Evolutionary conservation across 2,888 invertebrate species (phyloP).

Genomic region (Deilephila elpenor): DNA sequence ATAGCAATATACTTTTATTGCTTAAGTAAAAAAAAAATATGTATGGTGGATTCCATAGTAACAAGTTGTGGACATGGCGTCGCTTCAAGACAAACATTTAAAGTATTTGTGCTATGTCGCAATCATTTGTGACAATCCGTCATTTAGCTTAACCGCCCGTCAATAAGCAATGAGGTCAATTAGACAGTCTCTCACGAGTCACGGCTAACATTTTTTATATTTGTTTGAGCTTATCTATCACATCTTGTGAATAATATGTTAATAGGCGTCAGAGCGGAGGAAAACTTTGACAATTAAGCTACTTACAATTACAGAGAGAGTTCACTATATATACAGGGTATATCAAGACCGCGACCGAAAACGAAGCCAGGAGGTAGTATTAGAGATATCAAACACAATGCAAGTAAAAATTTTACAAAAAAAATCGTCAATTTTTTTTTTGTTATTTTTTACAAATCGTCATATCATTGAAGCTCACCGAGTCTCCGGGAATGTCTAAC

Average conservation of each 20-base stretch:
- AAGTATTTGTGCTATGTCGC: slow-evolving; percentile 39
- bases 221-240: background rate
- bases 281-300: too few relatives aligned
- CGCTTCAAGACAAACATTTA: slow-evolving; percentile 22
- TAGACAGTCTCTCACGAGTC: slow-evolving; percentile 28
- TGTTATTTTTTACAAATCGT: too few relatives aligned
- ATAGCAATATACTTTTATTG: too few relatives aligned
- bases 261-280: background rate
- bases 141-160: slow-evolving; percentile 37
- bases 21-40: background rate
- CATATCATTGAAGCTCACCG: too few relatives aligned
- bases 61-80: background rate
- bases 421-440: too few relatives aligned
- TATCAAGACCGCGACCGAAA: too few relatives aligned
- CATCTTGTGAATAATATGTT: background rate
- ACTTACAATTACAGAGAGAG: too few relatives aligned
- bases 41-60: background rate
- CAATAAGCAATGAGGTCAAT: slow-evolving; percentile 38
- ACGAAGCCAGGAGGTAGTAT: too few relatives aligned
- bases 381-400: too few relatives aligned
- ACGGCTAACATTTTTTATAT: slow-evolving; percentile 1
- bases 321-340: too few relatives aligned
- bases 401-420: too few relatives aligned
- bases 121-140: slow-evolving; percentile 41
- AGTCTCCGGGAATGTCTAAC: too few relatives aligned